A percentile compares a stretch with the other conserved stretches of the same genome.
These are phyloP conservation scores for Chloropsis cyanopogon DNA, from an alignment of 2,113 vertebrate genomes.

Conservation along the genomic window DNA sequence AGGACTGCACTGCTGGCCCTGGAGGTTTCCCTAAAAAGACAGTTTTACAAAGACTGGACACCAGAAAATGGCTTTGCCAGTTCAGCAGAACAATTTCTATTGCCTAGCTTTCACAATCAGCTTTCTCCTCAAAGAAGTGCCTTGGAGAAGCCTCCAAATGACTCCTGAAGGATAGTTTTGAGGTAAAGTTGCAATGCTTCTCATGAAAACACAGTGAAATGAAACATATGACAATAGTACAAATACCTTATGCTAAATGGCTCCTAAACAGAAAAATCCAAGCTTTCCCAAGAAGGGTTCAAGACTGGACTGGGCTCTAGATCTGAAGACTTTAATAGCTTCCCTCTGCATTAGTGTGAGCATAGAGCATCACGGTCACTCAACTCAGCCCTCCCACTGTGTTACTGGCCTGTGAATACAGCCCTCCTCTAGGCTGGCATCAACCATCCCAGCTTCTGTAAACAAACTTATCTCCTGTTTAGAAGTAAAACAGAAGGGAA, in stretches of 20 bases:
- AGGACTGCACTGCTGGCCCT: not conserved
- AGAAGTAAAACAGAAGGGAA: conserved; percentile 19
- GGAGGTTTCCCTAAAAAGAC: not conserved
- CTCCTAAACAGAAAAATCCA: not conserved
- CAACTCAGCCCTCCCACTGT: not conserved
- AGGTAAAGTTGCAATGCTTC: not conserved
- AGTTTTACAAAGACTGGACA: not conserved
- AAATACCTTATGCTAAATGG: not conserved
- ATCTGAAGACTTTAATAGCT: not conserved
- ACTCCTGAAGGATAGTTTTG: not conserved
- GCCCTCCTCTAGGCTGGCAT: not conserved
- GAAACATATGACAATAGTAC: not conserved
- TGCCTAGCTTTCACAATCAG: not conserved
- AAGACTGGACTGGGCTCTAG: not conserved
- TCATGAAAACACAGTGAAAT: not conserved
- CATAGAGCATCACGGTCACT: fast-evolving
- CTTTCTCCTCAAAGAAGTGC: not conserved
- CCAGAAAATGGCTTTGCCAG: not conserved
- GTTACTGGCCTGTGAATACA: not conserved
- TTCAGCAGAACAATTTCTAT: not conserved
- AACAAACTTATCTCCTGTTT: conserved; percentile 18
- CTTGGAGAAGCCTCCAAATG: not conserved
- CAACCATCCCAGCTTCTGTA: not conserved
- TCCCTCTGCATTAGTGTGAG: not conserved
- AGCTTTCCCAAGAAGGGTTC: not conserved